These are phyloP conservation scores for Rhipidura dahli DNA, from an alignment of 2,113 vertebrate genomes.

Conservation along the genomic window DNA sequence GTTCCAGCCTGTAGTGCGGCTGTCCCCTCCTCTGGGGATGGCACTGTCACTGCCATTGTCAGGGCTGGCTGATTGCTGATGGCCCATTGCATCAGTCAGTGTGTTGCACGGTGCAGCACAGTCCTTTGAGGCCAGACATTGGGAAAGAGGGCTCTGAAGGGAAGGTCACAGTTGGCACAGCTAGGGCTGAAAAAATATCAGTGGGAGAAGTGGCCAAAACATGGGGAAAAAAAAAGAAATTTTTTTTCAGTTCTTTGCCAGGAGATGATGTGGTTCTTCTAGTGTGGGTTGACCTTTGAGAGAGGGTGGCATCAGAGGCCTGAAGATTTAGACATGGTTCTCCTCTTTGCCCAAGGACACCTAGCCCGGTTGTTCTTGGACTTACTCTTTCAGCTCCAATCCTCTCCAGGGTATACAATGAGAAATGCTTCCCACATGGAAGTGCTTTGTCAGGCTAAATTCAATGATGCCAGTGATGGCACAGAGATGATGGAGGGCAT, in stretches of 20 bases:
- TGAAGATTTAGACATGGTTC: not conserved
- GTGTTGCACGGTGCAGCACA: rapidly evolving
- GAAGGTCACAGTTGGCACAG: not conserved
- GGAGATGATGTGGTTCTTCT: not conserved
- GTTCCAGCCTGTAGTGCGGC: not conserved
- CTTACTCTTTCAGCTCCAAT: not conserved
- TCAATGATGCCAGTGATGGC: not conserved
- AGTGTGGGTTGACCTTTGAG: not conserved
- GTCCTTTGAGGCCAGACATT: not conserved
- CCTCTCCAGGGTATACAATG: not conserved
- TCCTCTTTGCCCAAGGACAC: not conserved
- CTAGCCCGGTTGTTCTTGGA: not conserved
- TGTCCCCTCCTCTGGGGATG: not conserved
- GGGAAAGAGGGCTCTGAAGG: not conserved
- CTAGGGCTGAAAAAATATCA: not conserved
- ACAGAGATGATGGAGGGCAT: not conserved
- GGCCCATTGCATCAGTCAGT: not conserved
- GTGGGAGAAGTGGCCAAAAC: not conserved
- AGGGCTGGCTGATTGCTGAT: not conserved
- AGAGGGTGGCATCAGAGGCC: not conserved
- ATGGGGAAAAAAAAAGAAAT: not conserved
- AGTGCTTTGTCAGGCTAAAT: not conserved
- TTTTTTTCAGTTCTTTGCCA: not conserved
- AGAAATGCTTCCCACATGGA: not conserved
- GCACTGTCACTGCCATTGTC: not conserved